phyloP scores from a whole-genome alignment of 2,113 vertebrate species.

The Scomber scombrus region DNA sequence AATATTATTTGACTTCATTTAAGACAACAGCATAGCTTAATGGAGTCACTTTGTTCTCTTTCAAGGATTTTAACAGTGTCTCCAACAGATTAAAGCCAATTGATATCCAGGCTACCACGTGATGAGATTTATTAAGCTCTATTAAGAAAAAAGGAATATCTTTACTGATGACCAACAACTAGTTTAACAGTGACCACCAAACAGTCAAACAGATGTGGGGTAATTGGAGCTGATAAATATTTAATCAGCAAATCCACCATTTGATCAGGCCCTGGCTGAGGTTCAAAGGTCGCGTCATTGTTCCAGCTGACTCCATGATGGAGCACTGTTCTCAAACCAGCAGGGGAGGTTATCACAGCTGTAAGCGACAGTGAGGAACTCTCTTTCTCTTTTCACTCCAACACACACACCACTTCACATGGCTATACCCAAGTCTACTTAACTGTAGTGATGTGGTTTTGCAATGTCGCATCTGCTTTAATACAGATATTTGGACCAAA shows the following conservation, averaged over 20 bases:
- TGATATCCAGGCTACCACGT: neutral
- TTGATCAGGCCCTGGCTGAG: conserved; percentile 71
- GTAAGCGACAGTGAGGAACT: conserved; percentile 56
- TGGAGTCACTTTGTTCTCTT: neutral
- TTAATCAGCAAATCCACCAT: conserved; percentile 68
- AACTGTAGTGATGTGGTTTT: conserved; percentile 62
- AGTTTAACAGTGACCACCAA: conserved; percentile 25
- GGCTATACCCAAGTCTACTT: conserved; percentile 36
- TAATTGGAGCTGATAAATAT: conserved; percentile 77
- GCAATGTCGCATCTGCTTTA: conserved; percentile 78
- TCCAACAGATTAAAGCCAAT: neutral
- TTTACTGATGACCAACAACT: conserved; percentile 9
- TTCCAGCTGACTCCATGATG: conserved; percentile 77
- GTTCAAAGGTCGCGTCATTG: conserved; percentile 77
- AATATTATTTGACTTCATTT: neutral
- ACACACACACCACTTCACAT: conserved; percentile 45
- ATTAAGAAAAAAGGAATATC: conserved; percentile 1
- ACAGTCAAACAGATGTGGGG: conserved; percentile 50
- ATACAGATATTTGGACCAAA: conserved; percentile 63
- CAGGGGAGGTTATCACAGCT: conserved; percentile 83
- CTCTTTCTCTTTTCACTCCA: conserved; percentile 22
- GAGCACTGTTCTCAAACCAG: conserved; percentile 71
- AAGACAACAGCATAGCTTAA: neutral
- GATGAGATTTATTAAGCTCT: neutral
- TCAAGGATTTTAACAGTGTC: neutral